Base-by-base conservation (phyloP, 2,888 invertebrate species). In the Acrobasis consociella region DNA sequence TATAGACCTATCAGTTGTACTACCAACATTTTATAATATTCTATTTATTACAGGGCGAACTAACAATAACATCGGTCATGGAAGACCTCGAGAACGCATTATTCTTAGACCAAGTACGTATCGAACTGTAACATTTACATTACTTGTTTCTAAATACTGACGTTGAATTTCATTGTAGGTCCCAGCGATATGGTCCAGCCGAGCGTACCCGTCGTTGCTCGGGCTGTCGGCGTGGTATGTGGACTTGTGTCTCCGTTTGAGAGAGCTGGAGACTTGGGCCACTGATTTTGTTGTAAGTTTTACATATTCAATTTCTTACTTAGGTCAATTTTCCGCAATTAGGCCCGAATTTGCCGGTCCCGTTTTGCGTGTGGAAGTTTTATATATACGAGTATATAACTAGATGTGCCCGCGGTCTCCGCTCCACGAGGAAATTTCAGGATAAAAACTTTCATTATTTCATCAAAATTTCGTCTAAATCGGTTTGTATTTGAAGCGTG, bases 11-110 rank as follows among this genome's bases (percentile, higher is more conserved):
- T 7, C 5, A 31, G 31, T 31, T 5, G 31, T 31, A 31, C 22
- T 22, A 22, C 22, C 7, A 31, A 31, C 2, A 31, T 31, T 31
- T 31, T 31, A 8, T 7, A 31, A 7, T 31, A 31, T 31, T 31
- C 31, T 31, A 5, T 58, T 8, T 66, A 10, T 79, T 82, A 64
- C 73, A 96, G 95, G 99, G 99, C 63, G 99, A 99, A 91, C 89
- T 99, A 68, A 99, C 99, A 9, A 98, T 99, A 65, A 99, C 99
- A 5, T 96, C 97, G 1, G 98, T 97, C 74, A 99, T 99, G 99
- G 99, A 99, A 85, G 97, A 97, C 63, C 91, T 99, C 64, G 97
- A 98, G 85, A 98, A 97, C 84, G 95, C 98, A 1, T 86, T 99
- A 64, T 99, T 98, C 83, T 91, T 99, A 76, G 99, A 99, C 90